These are phyloP conservation scores for Brachirus orientalis DNA, from an alignment of 2,113 vertebrate genomes.

Conservation along the genomic window DNA sequence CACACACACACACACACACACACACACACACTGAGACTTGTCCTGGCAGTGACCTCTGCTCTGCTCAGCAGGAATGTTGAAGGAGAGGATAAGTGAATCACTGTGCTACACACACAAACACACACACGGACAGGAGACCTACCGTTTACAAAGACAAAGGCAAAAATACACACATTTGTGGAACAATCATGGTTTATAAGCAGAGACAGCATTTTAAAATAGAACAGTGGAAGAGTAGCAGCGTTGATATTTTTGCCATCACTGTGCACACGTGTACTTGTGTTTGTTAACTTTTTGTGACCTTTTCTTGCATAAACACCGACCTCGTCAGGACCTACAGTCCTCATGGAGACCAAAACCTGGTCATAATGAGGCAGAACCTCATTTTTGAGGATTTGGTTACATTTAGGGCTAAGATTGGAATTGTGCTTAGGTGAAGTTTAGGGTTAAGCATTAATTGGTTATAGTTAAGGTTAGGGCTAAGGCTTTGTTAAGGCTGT, in stretches of 20 bases:
- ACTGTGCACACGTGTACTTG: not conserved
- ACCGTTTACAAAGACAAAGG: conserved; percentile 16
- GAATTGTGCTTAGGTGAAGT: too few relatives aligned
- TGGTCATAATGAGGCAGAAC: too few relatives aligned
- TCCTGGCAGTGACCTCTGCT: conserved; percentile 73
- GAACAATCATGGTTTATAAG: not conserved
- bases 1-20: conserved; percentile 28
- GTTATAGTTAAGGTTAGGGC: too few relatives aligned
- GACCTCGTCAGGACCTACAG: too few relatives aligned
- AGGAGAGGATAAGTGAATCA: conserved; percentile 55
- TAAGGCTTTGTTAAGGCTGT: too few relatives aligned
- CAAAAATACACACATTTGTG: not conserved
- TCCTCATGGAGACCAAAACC: too few relatives aligned
- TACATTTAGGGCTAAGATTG: too few relatives aligned
- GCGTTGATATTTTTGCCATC: not conserved
- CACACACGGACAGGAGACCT: conserved; percentile 26
- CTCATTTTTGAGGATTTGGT: too few relatives aligned
- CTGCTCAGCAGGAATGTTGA: conserved; percentile 69
- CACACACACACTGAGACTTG: conserved; percentile 42
- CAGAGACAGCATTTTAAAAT: conserved; percentile 2
- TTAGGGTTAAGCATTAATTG: too few relatives aligned
- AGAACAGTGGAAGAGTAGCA: conserved; percentile 2
- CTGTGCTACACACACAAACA: conserved; percentile 33
- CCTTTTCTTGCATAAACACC: too few relatives aligned
- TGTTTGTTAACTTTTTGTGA: not conserved